Evolutionary conservation across 1,140 invertebrate species (phyloP), one percentile per base, ranked within the genome.

Genomic region (Chironomus tepperi): DNA sequence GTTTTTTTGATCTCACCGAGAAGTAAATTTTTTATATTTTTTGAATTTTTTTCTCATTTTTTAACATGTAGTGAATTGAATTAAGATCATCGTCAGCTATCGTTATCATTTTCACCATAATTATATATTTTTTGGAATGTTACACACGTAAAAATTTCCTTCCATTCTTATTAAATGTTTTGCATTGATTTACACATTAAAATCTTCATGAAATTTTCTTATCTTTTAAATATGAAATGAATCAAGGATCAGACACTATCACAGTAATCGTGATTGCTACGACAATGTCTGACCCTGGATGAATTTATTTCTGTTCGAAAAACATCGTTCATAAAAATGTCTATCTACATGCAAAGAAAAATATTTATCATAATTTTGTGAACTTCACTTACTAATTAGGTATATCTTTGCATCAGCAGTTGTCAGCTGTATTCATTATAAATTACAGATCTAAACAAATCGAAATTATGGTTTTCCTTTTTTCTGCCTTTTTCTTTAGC

Each of bases 121-220:
- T 34, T 34, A 34, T 34, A 34, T 34, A 34, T 34, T n/a, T 57
- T 47, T 57, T 57, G 47, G 47, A 57, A 57, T 57, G 47, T 57
- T 57, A 57, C 47, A 57, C 47, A 57, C 47, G 47, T 57, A 57
- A 57, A 57, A 57, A 57, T 5, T 47, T n/a, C n/a, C 24, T 57
- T 57, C n/a, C 47, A 57, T n/a, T 57, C 10, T 57, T 57, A 34
- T 34, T 34, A 57, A 15, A 47, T 47, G 24, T 47, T 57, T 57
- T 57, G 47, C 47, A 57, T 57, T 57, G 47, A n/a, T 57, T 57
- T 57, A 57, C 47, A 57, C 47, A 57, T 57, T 57, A 57, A 57
- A 57, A 12, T 57, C 5, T 57, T 57, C n/a, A 57, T 10, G 43
- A 47, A 12, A 57, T 57, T 57, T n/a, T 57, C 47, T 57, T n/a